Conservation (phyloP, 2,113 vertebrate genomes). For the rat (Rattus norvegicus) region DNA sequence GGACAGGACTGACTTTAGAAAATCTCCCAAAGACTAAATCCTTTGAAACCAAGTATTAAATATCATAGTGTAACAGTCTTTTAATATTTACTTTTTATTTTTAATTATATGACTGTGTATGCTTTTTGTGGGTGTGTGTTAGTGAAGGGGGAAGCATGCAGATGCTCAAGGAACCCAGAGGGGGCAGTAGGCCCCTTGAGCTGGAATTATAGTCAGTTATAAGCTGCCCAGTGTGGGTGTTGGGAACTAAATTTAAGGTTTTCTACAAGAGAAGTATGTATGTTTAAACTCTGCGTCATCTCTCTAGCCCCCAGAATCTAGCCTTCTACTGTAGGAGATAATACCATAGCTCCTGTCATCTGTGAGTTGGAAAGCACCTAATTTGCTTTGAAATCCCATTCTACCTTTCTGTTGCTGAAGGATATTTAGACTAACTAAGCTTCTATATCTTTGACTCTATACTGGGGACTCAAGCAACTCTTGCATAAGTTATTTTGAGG, state of each 20-base stretch:
- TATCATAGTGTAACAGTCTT: neutral
- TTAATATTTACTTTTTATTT: neutral
- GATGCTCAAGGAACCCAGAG: neutral
- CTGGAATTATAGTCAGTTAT: neutral
- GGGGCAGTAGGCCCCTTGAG: neutral
- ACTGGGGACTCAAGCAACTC: neutral
- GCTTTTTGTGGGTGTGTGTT: neutral
- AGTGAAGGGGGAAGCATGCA: neutral
- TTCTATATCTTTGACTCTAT: neutral
- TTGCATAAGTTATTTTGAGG: neutral
- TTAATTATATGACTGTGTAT: too few species aligned
- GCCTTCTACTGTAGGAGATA: neutral
- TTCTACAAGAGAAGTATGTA: too few species aligned
- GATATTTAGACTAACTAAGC: neutral
- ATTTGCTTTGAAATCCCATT: neutral
- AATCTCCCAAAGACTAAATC: neutral
- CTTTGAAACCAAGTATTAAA: neutral
- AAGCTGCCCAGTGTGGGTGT: neutral
- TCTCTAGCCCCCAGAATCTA: neutral
- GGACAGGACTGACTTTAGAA: neutral
- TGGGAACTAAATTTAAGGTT: neutral
- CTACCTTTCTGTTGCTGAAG: conserved; percentile 8
- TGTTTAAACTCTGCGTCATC: too few species aligned
- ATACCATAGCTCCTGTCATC: neutral
- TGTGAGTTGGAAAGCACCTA: neutral